Evolutionary conservation across 1,140 invertebrate genomes (phyloP), one percentile per base, ranked within the genome.

Genomic region (Macrobrachium nipponense): DNA sequence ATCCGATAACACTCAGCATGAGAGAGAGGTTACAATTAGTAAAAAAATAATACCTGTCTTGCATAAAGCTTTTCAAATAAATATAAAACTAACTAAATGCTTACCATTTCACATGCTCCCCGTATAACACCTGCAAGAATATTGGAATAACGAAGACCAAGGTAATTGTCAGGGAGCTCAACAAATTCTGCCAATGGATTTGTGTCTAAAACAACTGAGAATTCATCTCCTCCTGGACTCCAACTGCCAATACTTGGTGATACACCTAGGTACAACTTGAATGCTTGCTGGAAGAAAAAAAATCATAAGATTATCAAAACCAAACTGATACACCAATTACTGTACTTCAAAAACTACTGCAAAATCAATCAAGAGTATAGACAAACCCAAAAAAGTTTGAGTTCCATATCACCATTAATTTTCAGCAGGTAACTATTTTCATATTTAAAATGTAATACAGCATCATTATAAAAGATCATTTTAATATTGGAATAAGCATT

Each of bases 171-270:
- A 8, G 98, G 98, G 89, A 99, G 93, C 92, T 99, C 98, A 7
- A 99, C 98, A 94, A 99, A 99, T 91, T 99, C 98, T n/a, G 96
- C 97, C 18, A 99, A 91, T 0, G 98, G 98, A 93, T 99, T 99
- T 59, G 95, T 94, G 88, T 99, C 98, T 91, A 99, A 95, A 1
- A 97, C 94, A 5, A 99, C 92, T 0, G 98, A 99, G 93, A 99
- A 99, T 92, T 99, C 98, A 92, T 99, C 98, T 7, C 96, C 97
- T 11, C 96, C 94, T 75, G 96, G 93, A 89, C 95, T 98, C 98
- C 98, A 99, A 90, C 98, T 98, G 0, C 95, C 95, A 4, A 99
- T 95, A 7, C 95, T 95, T 11, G 97, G 97, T 81, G 95, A 95
- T 88, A 99, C 95, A 82, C 96, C 97, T 18, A 99, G 92, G 91